Base-by-base conservation (phyloP, 2,113 vertebrate species). In the Thunnus thynnus region DNA sequence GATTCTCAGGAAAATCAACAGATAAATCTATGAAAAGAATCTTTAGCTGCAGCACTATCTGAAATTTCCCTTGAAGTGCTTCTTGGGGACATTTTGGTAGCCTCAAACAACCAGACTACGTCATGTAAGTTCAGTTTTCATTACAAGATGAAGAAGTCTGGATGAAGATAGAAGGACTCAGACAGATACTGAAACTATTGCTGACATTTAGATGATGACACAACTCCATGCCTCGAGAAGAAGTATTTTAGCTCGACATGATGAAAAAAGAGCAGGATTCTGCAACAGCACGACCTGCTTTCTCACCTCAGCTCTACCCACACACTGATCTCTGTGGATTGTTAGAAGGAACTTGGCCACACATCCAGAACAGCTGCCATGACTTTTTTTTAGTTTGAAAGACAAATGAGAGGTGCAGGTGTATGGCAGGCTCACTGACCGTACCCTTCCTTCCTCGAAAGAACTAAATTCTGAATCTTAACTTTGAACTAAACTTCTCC, bases 401-500 rank as follows among this genome's bases (percentile, higher is more conserved):
- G 25, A 54, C 7, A 32, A 36, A 76, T 18, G 41, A 44, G 8
- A 13, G 22, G 36, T 41, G 16, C 47, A 67, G 55, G 48, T 76
- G 69, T 2, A 57, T 62, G 3, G 18, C 32, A 65, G 20, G 3
- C 3, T 41, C 13, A 50, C 18, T 9, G 22, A 2, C 36, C 36
- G 9, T 9, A 46, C 41, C 25, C 25, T 3, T 16, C 4, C 52
- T 10, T 48, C 16, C 50, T 12, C 4, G 47, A 67, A 78, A 16
- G n/a, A 75, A 51, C 3, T 52, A 7, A 9, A 41, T 41, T 74
- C 46, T 1, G 41, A 7, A 17, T n/a, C 4, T 16, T 7, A 13
- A 18, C 36, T 64, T 27, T 16, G 5, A 83, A 25, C 50, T 10
- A 10, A 74, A 84, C 60, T 72, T 79, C 18, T 55, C 18, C 51